A percentile compares a stretch with the other conserved stretches of the same genome.
Conservation (phyloP, 2,888 invertebrate species). For the Eilema caniola region DNA sequence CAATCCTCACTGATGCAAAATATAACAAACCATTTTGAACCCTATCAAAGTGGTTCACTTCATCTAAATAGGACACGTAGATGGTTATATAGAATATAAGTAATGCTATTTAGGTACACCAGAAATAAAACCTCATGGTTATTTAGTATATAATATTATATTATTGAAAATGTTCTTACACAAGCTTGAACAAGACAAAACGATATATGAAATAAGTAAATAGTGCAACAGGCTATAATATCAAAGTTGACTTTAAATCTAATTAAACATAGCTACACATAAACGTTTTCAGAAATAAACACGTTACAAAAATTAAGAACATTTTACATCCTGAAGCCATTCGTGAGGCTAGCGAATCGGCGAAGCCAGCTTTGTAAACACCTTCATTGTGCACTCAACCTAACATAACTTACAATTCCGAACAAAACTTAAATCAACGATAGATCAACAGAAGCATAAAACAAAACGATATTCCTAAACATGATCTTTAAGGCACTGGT, state of each 20-base stretch:
- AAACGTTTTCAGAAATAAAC: constrained; percentile 64
- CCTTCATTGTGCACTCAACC: constrained; percentile 46
- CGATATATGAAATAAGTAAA: constrained; percentile 67
- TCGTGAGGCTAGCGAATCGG: constrained; percentile 36
- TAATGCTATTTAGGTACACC: not conserved
- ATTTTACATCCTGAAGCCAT: constrained; percentile 46
- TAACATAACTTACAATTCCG: constrained; percentile 42
- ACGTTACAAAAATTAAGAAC: constrained; percentile 41
- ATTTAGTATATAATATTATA: constrained; percentile 48
- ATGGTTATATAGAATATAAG: no score
- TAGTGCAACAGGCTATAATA: constrained; percentile 74
- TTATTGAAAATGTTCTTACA: constrained; percentile 69
- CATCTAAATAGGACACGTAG: no score
- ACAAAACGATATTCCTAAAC: constrained; percentile 44
- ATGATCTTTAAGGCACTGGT: constrained; percentile 69
- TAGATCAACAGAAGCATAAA: constrained; percentile 33
- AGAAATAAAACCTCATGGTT: constrained; percentile 28
- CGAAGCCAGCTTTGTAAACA: constrained; percentile 31
- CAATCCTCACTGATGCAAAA: no score
- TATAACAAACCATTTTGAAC: no score
- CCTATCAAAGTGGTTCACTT: no score
- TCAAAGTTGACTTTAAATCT: constrained; percentile 60
- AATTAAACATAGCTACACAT: constrained; percentile 53
- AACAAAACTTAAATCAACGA: constrained; percentile 41
- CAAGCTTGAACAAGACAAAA: constrained; percentile 73